phyloP scores from a whole-genome alignment of 2,888 invertebrate genomes.

The Agrypnus murinus region DNA sequence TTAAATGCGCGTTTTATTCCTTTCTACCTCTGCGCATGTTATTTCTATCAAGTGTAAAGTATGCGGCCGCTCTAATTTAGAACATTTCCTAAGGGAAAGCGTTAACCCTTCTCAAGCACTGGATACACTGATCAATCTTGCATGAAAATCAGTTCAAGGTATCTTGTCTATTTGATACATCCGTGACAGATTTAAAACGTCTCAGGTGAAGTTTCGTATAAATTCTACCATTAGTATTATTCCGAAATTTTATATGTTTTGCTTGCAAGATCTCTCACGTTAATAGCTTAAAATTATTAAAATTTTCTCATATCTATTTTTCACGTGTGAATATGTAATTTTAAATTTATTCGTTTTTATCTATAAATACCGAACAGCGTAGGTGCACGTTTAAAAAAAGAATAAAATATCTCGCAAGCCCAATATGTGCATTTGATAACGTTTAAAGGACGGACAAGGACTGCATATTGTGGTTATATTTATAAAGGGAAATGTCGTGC shows the following conservation, averaged over 20 bases:
- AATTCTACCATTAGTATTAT: no score
- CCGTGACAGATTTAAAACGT: no score
- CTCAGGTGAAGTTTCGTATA: no score
- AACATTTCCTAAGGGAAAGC: constrained; percentile 14
- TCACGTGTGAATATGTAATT: not conserved
- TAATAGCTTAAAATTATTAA: no score
- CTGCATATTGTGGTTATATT: constrained; percentile 33
- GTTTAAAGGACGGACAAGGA: constrained; percentile 29
- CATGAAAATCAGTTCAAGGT: not conserved
- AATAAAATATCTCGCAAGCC: constrained; percentile 26
- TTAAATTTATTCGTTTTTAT: constrained; percentile 1
- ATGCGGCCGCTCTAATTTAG: not conserved
- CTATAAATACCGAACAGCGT: constrained; percentile 15
- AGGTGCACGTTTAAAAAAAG: constrained; percentile 21
- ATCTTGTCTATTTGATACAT: constrained; percentile 5
- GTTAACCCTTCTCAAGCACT: constrained; percentile 18
- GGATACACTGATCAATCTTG: not conserved
- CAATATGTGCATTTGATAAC: constrained; percentile 34
- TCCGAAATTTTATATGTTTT: no score
- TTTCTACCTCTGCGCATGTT: constrained; percentile 1
- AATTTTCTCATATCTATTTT: no score
- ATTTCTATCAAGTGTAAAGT: constrained; percentile 1
- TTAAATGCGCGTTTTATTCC: no score
- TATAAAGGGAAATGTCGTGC: constrained; percentile 42
- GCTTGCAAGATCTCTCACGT: no score